These are phyloP conservation scores for Cavia aperea DNA, from an alignment of 2,113 vertebrate species.

Conservation along the genomic window DNA sequence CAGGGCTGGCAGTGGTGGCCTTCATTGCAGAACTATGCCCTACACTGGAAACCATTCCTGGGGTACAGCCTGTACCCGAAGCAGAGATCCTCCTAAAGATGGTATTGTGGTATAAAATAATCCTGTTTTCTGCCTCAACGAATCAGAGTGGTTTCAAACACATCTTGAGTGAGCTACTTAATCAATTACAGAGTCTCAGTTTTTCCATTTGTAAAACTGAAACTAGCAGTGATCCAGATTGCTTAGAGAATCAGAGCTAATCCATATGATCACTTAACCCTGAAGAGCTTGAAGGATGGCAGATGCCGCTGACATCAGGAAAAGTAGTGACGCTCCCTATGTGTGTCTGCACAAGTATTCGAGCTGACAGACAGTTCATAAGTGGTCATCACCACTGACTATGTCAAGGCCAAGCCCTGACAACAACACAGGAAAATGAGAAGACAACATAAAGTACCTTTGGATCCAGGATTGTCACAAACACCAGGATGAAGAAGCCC, in stretches of 20 bases:
- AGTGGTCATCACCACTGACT: neutral
- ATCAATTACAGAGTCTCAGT: neutral
- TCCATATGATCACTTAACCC: neutral
- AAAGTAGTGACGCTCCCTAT: neutral
- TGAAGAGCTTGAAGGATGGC: neutral
- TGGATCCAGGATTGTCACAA: slow-evolving; percentile 78
- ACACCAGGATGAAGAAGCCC: slow-evolving; percentile 79
- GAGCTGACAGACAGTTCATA: neutral
- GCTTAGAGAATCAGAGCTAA: neutral
- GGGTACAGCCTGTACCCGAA: neutral
- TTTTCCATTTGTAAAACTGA: neutral
- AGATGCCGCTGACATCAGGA: neutral
- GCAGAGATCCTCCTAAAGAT: neutral
- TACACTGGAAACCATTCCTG: neutral
- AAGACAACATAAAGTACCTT: slow-evolving; percentile 69
- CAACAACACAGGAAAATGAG: neutral
- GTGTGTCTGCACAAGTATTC: neutral
- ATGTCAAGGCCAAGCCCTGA: neutral
- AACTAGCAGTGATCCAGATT: neutral
- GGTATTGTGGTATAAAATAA: neutral
- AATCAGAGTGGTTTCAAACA: neutral
- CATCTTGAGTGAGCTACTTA: neutral
- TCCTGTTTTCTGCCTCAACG: neutral
- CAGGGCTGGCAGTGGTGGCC: neutral
- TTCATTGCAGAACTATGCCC: neutral